Conservation (phyloP, 2,113 vertebrate genomes). For the Nerophis ophidion region DNA sequence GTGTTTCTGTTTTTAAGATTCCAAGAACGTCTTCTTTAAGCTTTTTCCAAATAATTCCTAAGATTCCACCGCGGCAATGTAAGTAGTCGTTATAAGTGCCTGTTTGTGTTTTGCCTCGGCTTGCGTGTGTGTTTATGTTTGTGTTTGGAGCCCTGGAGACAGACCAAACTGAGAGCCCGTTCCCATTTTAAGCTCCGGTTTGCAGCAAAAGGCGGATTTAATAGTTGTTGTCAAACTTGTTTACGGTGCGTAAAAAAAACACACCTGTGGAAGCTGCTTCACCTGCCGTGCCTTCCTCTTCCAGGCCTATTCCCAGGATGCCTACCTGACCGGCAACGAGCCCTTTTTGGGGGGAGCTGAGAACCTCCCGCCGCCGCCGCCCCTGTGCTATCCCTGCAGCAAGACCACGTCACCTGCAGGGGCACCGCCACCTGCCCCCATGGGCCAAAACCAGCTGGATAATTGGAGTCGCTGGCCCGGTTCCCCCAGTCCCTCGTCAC, state of each 20-base stretch:
- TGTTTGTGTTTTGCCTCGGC: slow-evolving; percentile 20
- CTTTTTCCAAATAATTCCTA: not conserved
- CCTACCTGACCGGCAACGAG: slow-evolving; percentile 91
- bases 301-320: slow-evolving; percentile 94
- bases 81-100: not conserved
- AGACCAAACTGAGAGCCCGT: slow-evolving; percentile 18
- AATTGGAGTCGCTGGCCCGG: slow-evolving; percentile 70
- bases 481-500: slow-evolving; percentile 64
- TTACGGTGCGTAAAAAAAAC: slow-evolving; percentile 10
- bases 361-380: slow-evolving; percentile 88
- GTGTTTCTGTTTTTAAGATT: slow-evolving; percentile 19
- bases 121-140: slow-evolving; percentile 36
- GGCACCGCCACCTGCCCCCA: slow-evolving; percentile 50
- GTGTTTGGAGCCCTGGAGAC: slow-evolving; percentile 26
- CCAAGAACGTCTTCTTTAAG: not conserved
- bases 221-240: slow-evolving; percentile 19
- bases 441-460: slow-evolving; percentile 72
- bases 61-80: not conserved
- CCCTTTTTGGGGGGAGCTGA: slow-evolving; percentile 84
- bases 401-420: slow-evolving; percentile 71
- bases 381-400: slow-evolving; percentile 81
- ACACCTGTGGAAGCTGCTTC: slow-evolving; percentile 3
- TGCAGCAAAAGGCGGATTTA: slow-evolving; percentile 2
- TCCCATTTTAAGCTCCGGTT: slow-evolving; percentile 18
- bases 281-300: slow-evolving; percentile 11